Evolutionary conservation across 2,113 vertebrate genomes (phyloP), one percentile per base, ranked within the genome.

Genomic region (Nannobrachium achirus): DNA sequence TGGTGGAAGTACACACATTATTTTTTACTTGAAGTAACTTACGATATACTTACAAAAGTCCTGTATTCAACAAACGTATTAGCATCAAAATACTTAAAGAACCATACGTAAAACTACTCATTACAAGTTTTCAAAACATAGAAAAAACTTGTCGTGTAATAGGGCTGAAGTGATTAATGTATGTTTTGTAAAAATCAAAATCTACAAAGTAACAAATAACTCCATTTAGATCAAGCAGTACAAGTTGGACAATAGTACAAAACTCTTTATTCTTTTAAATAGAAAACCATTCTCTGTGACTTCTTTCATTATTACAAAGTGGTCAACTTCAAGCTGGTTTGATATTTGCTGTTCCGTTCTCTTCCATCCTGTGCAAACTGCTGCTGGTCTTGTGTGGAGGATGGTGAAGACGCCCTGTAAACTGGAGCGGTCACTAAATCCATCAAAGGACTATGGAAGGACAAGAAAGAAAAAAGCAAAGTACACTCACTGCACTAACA

Each of bases 221-320:
- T 38, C 6, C 14, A 11, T 39, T 45, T 11, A 10, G 50, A 14
- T 20, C 5, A n/a, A 71, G 51, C 65, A 69, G 51, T 0, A 55
- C 0, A 2, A 3, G 13, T 0, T 20, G 42, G 5, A 19, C 15
- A 70, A 69, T 72, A 50, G 64, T 86, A 84, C 79, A 88, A 84
- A 94, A 90, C 89, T 89, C 90, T 73, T 93, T 93, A 86, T 91
- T 79, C 40, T 75, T 93, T 97, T 96, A 97, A 95, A 94, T 95
- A 95, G 90, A 94, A 90, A 95, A 95, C 88, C 73, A 88, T 82
- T 92, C 89, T 87, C 92, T 94, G 91, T 87, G 90, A 72, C 71
- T 88, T 86, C 91, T 94, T 92, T 92, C 91, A 67, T 63, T 60
- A 2, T 91, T 94, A 93, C 92, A 93, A 81, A 94, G 90, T 88